Evolutionary conservation across 2,113 vertebrate genomes (phyloP), one percentile per base, ranked within the genome.

Genomic region (Engystomops pustulosus): DNA sequence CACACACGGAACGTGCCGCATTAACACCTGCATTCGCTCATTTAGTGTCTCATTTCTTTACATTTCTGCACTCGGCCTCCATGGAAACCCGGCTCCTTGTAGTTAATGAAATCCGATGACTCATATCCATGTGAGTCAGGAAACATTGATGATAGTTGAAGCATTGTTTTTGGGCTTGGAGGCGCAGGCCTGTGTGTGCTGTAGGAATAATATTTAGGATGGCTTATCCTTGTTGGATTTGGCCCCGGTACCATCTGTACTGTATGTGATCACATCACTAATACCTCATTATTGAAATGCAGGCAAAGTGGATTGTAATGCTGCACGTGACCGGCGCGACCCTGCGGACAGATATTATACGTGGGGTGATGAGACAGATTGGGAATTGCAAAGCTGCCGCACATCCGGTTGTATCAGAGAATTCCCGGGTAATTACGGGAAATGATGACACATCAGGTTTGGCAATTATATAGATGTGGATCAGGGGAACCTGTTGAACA

Each of bases 71-170:
- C 20, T 49, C 15, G 23, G 71, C 44, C 14, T 18, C 71, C 71
- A 51, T 51, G 45, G 45, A 74, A 49, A 74, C 45, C 45, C 4
- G 71, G 70, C 44, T 30, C 44, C 44, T 49, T 30, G 45, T 20
- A 49, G 25, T 49, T 74, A 49, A 32, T 74, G 44, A 47, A 47
- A 49, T 23, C 3, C 27, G 70, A 72, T 74, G 71, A 74, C 14
- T 74, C 44, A 74, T 32, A 45, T 30, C 45, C 71, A 32, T 51
- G 71, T 74, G 71, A 74, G n/a, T 20, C 38, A 45, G 38, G 5
- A 44, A 49, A 3, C 30, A 30, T 32, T 2, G 71, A 49, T 32
- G 45, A 74, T 49, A 74, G 71, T 18, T 25, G 25, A 18, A 74
- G 71, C 71, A 49, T 49, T 74, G 71, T 74, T 49, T 9, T n/a